phyloP scores from a whole-genome alignment of 2,797 vertebrate species.

The Champsocephalus gunnari region DNA sequence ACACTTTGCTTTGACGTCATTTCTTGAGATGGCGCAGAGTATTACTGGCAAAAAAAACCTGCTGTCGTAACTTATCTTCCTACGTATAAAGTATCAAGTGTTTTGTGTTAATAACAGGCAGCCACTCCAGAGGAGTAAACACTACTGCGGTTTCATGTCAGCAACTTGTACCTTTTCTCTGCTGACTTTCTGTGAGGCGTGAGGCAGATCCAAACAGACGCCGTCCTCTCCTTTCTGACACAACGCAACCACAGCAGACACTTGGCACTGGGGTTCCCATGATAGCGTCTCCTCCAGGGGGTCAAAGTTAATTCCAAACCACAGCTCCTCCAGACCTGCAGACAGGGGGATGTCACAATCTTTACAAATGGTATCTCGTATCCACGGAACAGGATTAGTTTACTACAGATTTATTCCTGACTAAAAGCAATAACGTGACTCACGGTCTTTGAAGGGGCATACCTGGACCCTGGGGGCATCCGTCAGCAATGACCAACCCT shows the following conservation, averaged over 20 bases:
- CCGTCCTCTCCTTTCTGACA: slow-evolving; percentile 65
- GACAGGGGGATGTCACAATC: not conserved
- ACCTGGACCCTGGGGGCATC: slow-evolving; percentile 89
- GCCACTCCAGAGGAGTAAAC: not conserved
- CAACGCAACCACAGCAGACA: slow-evolving; percentile 60
- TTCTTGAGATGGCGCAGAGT: not conserved
- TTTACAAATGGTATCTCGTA: not conserved
- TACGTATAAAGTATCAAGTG: not conserved
- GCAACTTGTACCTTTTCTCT: slow-evolving; percentile 70
- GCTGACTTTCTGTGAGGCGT: slow-evolving; percentile 58
- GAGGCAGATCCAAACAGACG: slow-evolving; percentile 70
- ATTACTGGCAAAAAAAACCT: not conserved
- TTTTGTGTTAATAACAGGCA: not conserved
- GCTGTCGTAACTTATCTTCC: not conserved
- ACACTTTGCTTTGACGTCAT: not conserved
- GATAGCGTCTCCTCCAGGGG: slow-evolving; percentile 67
- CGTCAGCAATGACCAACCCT: slow-evolving; percentile 89
- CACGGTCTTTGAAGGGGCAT: slow-evolving; percentile 92
- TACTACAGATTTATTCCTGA: accelerated
- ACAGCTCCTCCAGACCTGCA: slow-evolving; percentile 80
- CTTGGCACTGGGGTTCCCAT: slow-evolving; percentile 78
- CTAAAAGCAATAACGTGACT: slow-evolving; percentile 60
- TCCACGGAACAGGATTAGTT: not conserved
- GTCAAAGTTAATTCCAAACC: slow-evolving; percentile 81
- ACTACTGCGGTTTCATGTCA: not conserved